A percentile compares a stretch with the other conserved stretches of the same genome.
These are phyloP conservation scores for Frieseomelitta varia DNA, from an alignment of 1,140 invertebrate species.

Conservation along the genomic window DNA sequence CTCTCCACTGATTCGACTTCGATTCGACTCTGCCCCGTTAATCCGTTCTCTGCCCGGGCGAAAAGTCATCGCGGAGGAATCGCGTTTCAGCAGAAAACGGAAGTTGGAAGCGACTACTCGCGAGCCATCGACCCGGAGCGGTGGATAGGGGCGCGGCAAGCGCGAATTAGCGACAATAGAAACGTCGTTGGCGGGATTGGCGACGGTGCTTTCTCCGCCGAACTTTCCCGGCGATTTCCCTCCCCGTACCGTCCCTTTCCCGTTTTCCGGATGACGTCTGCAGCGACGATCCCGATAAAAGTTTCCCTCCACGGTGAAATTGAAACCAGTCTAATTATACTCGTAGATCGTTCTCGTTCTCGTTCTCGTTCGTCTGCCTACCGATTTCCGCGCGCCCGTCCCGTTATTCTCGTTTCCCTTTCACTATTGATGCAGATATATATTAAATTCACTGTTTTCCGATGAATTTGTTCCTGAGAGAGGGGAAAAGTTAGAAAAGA, in stretches of 20 bases:
- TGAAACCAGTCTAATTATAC: constrained; percentile 56
- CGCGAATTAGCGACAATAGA: constrained; percentile 46
- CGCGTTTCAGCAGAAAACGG: constrained; percentile 46
- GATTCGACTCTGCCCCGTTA: constrained; percentile 15
- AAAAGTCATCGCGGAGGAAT: constrained; percentile 37
- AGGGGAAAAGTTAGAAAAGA: constrained; percentile 7
- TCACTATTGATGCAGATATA: not conserved
- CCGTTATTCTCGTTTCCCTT: not conserved
- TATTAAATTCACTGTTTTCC: constrained; percentile 33
- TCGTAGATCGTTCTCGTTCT: constrained; percentile 38
- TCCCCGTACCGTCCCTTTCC: constrained; percentile 24
- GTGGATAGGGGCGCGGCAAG: not conserved
- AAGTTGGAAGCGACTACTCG: constrained; percentile 12
- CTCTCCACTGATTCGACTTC: constrained; percentile 1
- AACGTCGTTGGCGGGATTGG: constrained; percentile 19
- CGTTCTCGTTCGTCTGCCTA: not conserved
- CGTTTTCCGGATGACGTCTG: constrained; percentile 41
- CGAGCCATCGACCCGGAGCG: not conserved
- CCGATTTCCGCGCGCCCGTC: not conserved
- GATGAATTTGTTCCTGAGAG: constrained; percentile 20
- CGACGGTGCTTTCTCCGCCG: constrained; percentile 8
- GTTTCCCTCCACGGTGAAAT: constrained; percentile 51
- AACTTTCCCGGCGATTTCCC: constrained; percentile 44
- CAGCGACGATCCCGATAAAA: constrained; percentile 49
- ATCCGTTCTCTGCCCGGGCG: not conserved